phyloP scores from a whole-genome alignment of 2,113 vertebrate genomes.

The Xenotilapia longispinis region DNA sequence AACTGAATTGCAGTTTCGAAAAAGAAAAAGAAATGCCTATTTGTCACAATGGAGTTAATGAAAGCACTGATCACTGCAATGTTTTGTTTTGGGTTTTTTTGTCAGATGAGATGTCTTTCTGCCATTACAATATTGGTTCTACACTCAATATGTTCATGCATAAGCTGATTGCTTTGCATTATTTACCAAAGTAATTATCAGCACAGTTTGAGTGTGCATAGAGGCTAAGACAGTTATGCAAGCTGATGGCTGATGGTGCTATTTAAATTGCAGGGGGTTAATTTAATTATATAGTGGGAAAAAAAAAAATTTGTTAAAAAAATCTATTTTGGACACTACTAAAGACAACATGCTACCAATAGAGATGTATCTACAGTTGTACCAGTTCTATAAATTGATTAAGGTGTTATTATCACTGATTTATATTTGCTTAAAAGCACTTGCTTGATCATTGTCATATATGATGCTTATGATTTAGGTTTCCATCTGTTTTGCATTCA shows the following conservation, averaged over 20 bases:
- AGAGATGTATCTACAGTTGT: not conserved
- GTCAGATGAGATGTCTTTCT: not conserved
- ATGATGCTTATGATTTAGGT: not conserved
- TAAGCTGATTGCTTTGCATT: not conserved
- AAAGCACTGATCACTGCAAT: not conserved
- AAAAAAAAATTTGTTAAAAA: not conserved
- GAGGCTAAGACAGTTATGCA: not conserved
- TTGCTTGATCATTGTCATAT: not conserved
- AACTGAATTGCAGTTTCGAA: not conserved
- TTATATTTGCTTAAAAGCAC: not conserved
- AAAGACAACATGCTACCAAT: not conserved
- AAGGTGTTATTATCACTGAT: not conserved
- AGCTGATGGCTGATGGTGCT: not conserved
- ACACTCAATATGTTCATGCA: not conserved
- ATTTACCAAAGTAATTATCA: not conserved
- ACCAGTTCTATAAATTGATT: not conserved
- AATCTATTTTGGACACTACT: not conserved
- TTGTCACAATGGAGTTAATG: not conserved
- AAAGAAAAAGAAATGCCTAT: not conserved
- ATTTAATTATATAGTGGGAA: not conserved
- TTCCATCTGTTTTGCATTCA: not conserved
- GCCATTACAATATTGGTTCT: not conserved
- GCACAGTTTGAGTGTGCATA: not conserved
- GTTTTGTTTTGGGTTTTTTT: rapidly evolving
- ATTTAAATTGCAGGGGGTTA: not conserved